Percentiles rank a stretch among this genome's conserved stretches.
These are phyloP conservation scores for Aphidius ervi DNA, from an alignment of 1,140 invertebrate species.

Conservation along the genomic window DNA sequence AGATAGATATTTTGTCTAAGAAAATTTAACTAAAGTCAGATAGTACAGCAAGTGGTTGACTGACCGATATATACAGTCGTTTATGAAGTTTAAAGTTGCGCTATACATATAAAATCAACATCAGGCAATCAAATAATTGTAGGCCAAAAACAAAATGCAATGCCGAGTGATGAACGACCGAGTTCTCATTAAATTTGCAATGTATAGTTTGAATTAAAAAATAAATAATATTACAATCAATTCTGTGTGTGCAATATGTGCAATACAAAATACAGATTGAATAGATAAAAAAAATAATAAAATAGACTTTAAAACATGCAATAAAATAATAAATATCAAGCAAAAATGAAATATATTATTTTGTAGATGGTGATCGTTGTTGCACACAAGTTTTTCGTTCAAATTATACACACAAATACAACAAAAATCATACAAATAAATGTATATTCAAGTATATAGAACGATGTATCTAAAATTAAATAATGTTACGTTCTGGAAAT, in stretches of 20 bases:
- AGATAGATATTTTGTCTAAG: not conserved
- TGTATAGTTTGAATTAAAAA: not conserved
- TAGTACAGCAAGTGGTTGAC: conserved; percentile 12
- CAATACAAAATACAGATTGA: too few relatives aligned
- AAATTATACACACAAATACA: conserved; percentile 13
- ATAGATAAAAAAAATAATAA: too few relatives aligned
- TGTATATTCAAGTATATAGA: conserved; percentile 50
- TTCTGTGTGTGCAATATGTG: not conserved
- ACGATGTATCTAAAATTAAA: conserved; percentile 52
- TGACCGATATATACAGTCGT: conserved; percentile 13
- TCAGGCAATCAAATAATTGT: conserved; percentile 11
- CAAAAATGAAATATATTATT: too few relatives aligned
- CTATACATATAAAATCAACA: not conserved
- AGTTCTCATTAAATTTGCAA: conserved; percentile 18
- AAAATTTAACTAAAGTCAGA: not conserved
- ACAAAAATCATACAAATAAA: conserved; percentile 44
- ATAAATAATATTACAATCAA: conserved; percentile 1
- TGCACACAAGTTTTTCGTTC: too few relatives aligned
- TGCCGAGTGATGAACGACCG: conserved; percentile 14
- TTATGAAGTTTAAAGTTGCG: conserved; percentile 8
- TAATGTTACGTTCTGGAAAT: conserved; percentile 52
- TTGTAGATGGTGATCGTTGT: too few relatives aligned
- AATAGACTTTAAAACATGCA: too few relatives aligned
- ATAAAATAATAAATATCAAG: too few relatives aligned
- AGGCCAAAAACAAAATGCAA: conserved; percentile 3